Base-by-base conservation (phyloP, 2,888 invertebrate species). In the Conops quadrifasciatus region DNA sequence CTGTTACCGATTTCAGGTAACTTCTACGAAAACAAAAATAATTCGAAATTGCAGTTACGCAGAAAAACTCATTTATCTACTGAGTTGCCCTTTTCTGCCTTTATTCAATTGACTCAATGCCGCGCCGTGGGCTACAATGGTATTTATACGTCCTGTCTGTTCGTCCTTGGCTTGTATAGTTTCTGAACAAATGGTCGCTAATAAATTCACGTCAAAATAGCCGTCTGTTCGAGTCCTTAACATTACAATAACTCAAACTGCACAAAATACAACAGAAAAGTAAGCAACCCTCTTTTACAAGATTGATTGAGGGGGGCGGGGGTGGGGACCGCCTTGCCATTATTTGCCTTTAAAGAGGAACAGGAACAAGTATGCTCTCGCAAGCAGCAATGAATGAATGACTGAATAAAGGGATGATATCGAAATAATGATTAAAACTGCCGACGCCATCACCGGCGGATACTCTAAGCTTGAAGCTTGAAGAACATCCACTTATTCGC, bases 131-230 rank as follows among this genome's bases (percentile, higher is more conserved):
- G n/a, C 36, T 36, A 36, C 9, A 36, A 36, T 7, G 9, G 36
- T 53, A n/a, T 53, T 19, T 19, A 21, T 19, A 7, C 49, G 3
- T 16, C 49, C 15, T 19, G 11, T 49, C 49, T 49, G n/a, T 49
- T n/a, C 49, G 4, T 36, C 36, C 24, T 24, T 58, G 9, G 13
- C 16, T 24, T 36, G 24, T 56, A 15, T 24, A 24, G 56, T 26
- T 43, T 56, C 30, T 56, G 43, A 66, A 36, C 43, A 66, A 36
- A 36, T 36, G 36, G 5, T 36, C 36, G 49, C 51, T 51, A 68
- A 68, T 68, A 68, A 68, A 68, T 68, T 30, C 68, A 62, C 49
- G 68, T 68, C 68, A 68, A 21, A 68, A 62, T 68, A 68, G 24
- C 59, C 58, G 30, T 67, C 60, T 67, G 60, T 67, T 60, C 19